A percentile compares a stretch with the other conserved stretches of the same genome.
Evolutionary conservation across 2,113 vertebrate genomes (phyloP).

Genomic region (Erythrocercus mccallii): DNA sequence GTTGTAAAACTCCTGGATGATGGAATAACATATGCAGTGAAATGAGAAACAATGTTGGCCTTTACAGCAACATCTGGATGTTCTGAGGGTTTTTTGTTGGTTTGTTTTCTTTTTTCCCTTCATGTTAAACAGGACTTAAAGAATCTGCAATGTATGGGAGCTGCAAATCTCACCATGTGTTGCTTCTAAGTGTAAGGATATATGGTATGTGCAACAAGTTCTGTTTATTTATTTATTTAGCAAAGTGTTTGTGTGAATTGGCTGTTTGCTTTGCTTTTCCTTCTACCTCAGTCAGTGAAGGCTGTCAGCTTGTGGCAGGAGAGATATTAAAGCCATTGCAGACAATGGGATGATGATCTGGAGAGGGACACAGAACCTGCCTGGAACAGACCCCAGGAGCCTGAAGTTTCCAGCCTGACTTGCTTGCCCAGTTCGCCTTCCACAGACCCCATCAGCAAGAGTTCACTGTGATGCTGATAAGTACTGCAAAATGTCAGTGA

Average conservation of each 20-base stretch:
- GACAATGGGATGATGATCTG: background rate
- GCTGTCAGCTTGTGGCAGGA: background rate
- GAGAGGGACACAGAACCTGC: background rate
- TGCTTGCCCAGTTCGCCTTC: background rate
- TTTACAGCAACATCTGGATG: background rate
- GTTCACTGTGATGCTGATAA: background rate
- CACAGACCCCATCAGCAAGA: background rate
- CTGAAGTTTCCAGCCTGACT: background rate
- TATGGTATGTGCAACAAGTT: background rate
- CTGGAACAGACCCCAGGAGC: background rate
- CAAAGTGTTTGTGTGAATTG: rapidly evolving
- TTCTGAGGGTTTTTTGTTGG: background rate
- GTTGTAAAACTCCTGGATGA: background rate
- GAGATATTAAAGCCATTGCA: background rate
- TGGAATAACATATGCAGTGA: background rate
- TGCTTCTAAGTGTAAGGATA: background rate
- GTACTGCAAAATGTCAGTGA: background rate
- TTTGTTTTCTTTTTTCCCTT: background rate
- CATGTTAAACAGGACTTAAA: background rate
- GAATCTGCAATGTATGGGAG: background rate
- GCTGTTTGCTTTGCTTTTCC: background rate
- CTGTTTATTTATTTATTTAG: background rate
- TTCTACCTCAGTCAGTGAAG: background rate
- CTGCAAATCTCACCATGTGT: background rate
- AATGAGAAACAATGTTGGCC: background rate